phyloP scores from a whole-genome alignment of 2,113 vertebrate genomes.

The Sapayoa aenigma region DNA sequence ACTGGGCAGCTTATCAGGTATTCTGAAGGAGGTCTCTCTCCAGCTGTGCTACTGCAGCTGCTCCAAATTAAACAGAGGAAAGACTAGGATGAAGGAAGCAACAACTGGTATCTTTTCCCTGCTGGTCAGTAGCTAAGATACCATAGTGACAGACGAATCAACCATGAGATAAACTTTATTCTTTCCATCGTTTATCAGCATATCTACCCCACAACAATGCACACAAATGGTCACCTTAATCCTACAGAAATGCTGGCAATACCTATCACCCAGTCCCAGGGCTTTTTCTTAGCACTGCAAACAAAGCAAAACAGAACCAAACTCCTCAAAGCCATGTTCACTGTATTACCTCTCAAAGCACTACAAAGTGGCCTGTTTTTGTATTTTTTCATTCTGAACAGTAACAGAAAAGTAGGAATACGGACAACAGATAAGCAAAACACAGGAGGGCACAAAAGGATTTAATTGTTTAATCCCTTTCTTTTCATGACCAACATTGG shows the following conservation, averaged over 20 bases:
- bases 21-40: not conserved
- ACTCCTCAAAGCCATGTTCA: not conserved
- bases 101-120: not conserved
- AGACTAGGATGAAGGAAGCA: not conserved
- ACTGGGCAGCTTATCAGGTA: not conserved
- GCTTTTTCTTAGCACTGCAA: not conserved
- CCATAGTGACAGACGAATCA: accelerated
- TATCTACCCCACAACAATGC: not conserved
- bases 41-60: not conserved
- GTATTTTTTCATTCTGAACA: not conserved
- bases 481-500: not conserved
- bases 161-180: not conserved
- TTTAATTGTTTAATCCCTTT: not conserved
- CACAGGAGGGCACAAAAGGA: not conserved
- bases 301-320: not conserved
- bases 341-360: not conserved
- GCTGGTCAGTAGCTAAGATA: not conserved
- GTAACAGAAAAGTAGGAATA: not conserved
- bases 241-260: not conserved
- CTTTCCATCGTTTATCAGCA: not conserved
- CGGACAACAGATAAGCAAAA: not conserved
- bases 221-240: not conserved
- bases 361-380: not conserved
- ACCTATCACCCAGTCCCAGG: not conserved
- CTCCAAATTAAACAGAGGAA: not conserved